phyloP scores from a whole-genome alignment of 2,888 invertebrate genomes.

The Cremastinae sp. region DNA sequence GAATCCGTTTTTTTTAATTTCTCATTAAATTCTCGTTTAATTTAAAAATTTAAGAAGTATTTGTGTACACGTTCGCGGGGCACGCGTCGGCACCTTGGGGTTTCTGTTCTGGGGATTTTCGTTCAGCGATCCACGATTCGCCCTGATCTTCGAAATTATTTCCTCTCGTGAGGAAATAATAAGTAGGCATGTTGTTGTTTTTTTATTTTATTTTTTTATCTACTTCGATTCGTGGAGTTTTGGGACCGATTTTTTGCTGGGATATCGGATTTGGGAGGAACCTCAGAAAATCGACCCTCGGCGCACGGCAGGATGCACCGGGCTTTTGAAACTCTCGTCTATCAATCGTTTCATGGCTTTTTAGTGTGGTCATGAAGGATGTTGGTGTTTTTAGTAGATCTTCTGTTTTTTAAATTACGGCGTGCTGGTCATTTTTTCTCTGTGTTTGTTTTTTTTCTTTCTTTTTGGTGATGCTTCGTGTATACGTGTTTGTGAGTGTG shows the following conservation, averaged over 20 bases:
- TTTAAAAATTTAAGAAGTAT: conserved; percentile 73
- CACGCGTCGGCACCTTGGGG: conserved; percentile 74
- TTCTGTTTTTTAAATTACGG: conserved; percentile 61
- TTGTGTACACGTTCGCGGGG: conserved; percentile 77
- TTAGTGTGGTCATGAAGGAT: conserved; percentile 73
- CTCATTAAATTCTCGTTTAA: conserved; percentile 61
- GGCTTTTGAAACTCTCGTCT: conserved; percentile 71
- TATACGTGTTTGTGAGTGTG: conserved; percentile 31
- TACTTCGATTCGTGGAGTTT: conserved; percentile 37
- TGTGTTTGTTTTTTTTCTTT: conserved; percentile 58
- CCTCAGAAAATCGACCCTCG: conserved; percentile 72
- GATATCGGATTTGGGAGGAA: conserved; percentile 49
- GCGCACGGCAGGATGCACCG: conserved; percentile 77
- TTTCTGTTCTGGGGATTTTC: conserved; percentile 64
- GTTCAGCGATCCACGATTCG: conserved; percentile 51
- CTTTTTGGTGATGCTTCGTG: conserved; percentile 45
- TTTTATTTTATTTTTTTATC: conserved; percentile 37
- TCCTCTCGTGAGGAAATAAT: conserved; percentile 22
- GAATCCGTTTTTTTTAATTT: conserved; percentile 58
- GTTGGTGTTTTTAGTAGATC: conserved; percentile 67
- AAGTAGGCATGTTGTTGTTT: conserved; percentile 15
- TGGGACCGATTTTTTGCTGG: conserved; percentile 33
- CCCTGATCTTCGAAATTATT: conserved; percentile 38
- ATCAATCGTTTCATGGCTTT: conserved; percentile 73
- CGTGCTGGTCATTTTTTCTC: conserved; percentile 54